Base-by-base conservation (phyloP, 2,888 invertebrate species). In the Aphidoletes aphidimyza region DNA sequence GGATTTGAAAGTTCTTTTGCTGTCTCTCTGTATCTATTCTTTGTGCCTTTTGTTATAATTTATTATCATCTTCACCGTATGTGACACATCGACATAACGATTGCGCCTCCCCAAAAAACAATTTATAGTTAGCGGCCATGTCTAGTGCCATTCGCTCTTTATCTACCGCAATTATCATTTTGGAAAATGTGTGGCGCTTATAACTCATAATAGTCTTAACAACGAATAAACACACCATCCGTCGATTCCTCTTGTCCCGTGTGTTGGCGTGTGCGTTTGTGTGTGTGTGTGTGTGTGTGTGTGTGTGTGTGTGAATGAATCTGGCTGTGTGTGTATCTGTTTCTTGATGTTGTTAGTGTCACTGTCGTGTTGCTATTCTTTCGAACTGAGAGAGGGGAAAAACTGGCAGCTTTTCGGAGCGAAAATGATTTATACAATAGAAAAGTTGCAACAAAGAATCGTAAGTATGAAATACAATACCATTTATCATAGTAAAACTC, bases 31-130 rank as follows among this genome's bases (percentile, higher is more conserved):
- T 69, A 11, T 69, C 1, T 30, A 14, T 1, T 34, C 34, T 69
- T n/a, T 81, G 36, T 37, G n/a, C 37, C n/a, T 22, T 81, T n/a
- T 81, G 81, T 81, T 81, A 81, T 81, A 81, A 81, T 81, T 81
- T 81, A 81, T 81, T 81, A 81, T 81, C 81, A 37, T 81, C 36
- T n/a, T 30, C 34, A 81, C 81, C 81, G 37, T 37, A 81, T 81
- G 81, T 81, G 81, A 81, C 81, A 81, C 81, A 81, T 81, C 81
- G 81, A 37, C 37, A 37, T 37, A 54, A 54, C 17, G n/a, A 78
- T 37, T 37, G 37, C n/a, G 37, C 59, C 59, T n/a, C n/a, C n/a
- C 9, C 19, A 37, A 69, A 37, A 69, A 81, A 81, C 37, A 81
- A 81, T 81, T 81, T 81, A 81, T 81, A 81, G 37, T 37, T 81